Evolutionary conservation across 2,888 invertebrate genomes (phyloP).

Genomic region (Proisotoma minuta): DNA sequence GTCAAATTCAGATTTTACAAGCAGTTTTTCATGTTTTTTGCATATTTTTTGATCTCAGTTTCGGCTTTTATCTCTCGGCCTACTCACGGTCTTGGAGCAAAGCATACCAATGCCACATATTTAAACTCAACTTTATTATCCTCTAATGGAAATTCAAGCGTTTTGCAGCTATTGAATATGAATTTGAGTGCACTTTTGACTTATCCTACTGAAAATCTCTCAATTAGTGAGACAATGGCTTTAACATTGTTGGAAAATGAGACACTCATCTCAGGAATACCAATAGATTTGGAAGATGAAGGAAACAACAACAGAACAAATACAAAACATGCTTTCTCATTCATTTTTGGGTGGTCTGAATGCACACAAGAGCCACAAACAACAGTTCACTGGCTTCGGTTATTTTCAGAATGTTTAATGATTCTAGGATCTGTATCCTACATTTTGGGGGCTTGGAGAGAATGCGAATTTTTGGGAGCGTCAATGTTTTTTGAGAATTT

Average conservation of each 20-base stretch:
- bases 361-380: conserved; percentile 28
- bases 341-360: conserved; percentile 9
- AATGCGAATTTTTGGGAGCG: conserved; percentile 83
- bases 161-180: conserved; percentile 33
- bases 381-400: conserved; percentile 63
- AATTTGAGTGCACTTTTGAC: conserved; percentile 46
- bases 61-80: conserved; percentile 85
- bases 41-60: conserved; percentile 83
- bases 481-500: conserved; percentile 93
- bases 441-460: conserved; percentile 75
- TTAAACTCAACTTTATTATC: conserved; percentile 12
- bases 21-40: conserved; percentile 82
- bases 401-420: conserved; percentile 71
- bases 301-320: conserved; percentile 5
- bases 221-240: neutral
- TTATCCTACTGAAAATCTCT: conserved; percentile 17
- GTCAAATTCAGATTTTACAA: conserved; percentile 86
- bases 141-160: conserved; percentile 27
- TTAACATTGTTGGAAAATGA: conserved; percentile 4
- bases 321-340: neutral
- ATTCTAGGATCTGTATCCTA: conserved; percentile 79
- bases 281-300: conserved; percentile 2
- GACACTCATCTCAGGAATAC: neutral
- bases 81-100: conserved; percentile 55
- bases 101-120: conserved; percentile 8